Evolutionary conservation across 1,140 invertebrate species (phyloP).

Genomic region (Brachionus manjavacas): DNA sequence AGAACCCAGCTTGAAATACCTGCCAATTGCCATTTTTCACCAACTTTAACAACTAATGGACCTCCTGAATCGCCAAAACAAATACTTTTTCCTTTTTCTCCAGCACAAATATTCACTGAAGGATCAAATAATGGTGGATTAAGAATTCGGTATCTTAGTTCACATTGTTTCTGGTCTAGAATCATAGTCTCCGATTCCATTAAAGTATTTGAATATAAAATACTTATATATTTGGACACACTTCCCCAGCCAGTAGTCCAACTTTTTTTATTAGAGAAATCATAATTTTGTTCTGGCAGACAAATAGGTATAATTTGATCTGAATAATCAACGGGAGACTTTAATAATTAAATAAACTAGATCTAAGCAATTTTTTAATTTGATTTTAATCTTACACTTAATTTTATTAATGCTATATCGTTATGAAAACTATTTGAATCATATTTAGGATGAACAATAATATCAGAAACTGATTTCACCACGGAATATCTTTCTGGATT

Average conservation of each 20-base stretch:
- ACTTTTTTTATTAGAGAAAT: not conserved
- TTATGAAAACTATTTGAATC: no score
- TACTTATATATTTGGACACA: not conserved
- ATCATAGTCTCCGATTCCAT: not conserved
- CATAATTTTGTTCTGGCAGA: not conserved
- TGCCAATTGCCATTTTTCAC: not conserved
- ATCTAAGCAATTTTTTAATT: no score
- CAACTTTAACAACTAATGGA: not conserved
- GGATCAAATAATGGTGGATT: not conserved
- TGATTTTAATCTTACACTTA: no score
- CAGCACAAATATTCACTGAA: not conserved
- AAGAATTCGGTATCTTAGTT: not conserved
- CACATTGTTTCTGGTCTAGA: not conserved
- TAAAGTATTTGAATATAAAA: not conserved
- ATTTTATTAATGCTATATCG: no score
- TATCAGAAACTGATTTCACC: no score
- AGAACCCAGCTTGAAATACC: not conserved
- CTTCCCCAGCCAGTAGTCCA: not conserved
- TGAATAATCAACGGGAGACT: not conserved
- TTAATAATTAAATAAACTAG: no score
- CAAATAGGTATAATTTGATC: not conserved
- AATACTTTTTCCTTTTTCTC: not conserved
- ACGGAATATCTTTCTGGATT: no score
- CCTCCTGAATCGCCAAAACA: not conserved
- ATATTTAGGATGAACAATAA: no score